Percentiles rank a stretch among this genome's conserved stretches.
Evolutionary conservation across 2,888 invertebrate genomes (phyloP).

Genomic region (Andrena bucephala): DNA sequence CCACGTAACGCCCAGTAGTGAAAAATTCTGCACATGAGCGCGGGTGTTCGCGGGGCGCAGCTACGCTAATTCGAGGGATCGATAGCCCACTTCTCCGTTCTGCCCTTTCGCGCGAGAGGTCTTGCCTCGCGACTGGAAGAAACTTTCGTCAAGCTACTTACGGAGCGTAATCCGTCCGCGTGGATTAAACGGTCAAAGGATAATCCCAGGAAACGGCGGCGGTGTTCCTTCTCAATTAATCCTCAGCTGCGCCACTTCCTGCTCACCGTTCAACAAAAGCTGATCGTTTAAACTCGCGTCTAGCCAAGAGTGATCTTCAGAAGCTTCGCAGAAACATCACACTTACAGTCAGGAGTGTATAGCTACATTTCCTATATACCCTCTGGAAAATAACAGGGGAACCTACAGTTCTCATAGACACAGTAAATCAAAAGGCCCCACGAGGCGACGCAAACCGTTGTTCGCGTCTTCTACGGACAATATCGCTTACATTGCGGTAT

Average conservation of each 20-base stretch:
- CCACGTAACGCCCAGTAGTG: conserved; percentile 41
- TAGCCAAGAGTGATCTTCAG: no score
- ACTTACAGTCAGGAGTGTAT: no score
- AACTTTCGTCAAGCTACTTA: conserved; percentile 10
- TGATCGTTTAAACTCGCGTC: neutral
- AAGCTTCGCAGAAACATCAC: no score
- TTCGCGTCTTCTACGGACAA: no score
- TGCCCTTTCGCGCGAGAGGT: neutral
- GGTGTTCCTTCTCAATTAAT: conserved; percentile 28
- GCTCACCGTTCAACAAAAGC: neutral
- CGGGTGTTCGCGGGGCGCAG: neutral
- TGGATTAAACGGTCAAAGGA: conserved; percentile 20
- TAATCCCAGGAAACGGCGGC: conserved; percentile 64
- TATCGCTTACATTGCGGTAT: no score
- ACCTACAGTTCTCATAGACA: no score
- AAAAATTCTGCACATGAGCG: conserved; percentile 29
- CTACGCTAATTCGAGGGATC: conserved; percentile 47
- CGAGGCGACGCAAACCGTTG: no score
- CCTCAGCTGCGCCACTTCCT: conserved; percentile 47
- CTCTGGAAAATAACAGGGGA: no score
- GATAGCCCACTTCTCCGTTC: conserved; percentile 55
- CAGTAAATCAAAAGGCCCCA: no score
- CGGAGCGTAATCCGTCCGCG: neutral
- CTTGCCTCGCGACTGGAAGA: neutral
- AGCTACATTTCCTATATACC: no score